Percentiles rank a stretch among this genome's conserved stretches.
These are phyloP conservation scores for Achlya flavicornis DNA, from an alignment of 2,888 invertebrate genomes.

Conservation along the genomic window DNA sequence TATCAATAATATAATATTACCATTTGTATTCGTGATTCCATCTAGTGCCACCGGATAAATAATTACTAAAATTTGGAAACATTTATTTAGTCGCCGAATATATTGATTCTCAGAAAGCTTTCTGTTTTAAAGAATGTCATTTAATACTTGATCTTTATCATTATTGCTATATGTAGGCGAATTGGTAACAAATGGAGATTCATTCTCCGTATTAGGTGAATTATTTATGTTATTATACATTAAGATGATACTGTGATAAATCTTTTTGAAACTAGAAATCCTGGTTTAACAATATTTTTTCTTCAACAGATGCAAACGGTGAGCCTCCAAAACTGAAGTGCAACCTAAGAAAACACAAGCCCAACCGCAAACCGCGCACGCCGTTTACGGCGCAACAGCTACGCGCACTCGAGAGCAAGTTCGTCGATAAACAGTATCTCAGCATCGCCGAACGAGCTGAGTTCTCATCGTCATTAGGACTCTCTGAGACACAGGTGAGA, in stretches of 20 bases:
- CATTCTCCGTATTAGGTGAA: neutral
- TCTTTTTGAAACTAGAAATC: neutral
- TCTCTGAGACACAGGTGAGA: conserved; percentile 82
- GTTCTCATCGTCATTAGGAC: conserved; percentile 96
- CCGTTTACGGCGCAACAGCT: conserved; percentile 99
- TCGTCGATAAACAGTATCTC: conserved; percentile 97
- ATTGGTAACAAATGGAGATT: neutral
- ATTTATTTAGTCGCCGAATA: neutral
- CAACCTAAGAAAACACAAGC: conserved; percentile 97
- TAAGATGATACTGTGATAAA: no score
- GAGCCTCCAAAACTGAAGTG: conserved; percentile 95
- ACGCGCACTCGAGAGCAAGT: conserved; percentile 97
- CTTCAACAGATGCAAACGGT: conserved; percentile 86
- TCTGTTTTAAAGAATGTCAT: neutral
- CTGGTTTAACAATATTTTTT: conserved; percentile 9
- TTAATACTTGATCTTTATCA: neutral
- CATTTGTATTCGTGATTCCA: conserved; percentile 1
- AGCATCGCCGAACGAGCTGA: conserved; percentile 99
- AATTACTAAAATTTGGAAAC: neutral
- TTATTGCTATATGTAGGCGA: neutral
- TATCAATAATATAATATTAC: conserved; percentile 19
- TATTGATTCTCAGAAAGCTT: neutral
- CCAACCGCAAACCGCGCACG: conserved; percentile 98
- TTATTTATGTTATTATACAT: neutral
- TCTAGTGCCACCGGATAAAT: neutral